Base-by-base conservation (phyloP, 2,888 invertebrate species). In the Himalopsyche anomala region DNA sequence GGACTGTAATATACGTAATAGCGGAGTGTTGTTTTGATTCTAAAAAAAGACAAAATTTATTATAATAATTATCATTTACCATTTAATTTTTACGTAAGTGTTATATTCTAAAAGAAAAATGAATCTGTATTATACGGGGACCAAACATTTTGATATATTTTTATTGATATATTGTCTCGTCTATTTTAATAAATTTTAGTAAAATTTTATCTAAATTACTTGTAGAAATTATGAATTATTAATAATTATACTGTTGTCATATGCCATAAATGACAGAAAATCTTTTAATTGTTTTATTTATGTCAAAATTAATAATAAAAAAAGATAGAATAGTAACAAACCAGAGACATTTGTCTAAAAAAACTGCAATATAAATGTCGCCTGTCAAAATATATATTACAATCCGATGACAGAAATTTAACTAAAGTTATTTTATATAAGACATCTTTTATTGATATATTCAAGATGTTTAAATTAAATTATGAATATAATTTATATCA, bases 101-200 rank as follows among this genome's bases (percentile, higher is more conserved):
- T 62, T 62, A 62, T 62, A 62, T 62, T 62, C 62, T 62, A 62
- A 62, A 62, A 62, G n/a, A 62, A 62, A 62, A 62, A 62, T 62
- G 62, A 62, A 62, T 62, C 62, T 62, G 62, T 62, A 62, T 62
- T 62, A 62, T 62, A 62, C 8, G 62, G 62, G 62, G 62, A 62
- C 62, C 62, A 62, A 62, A 62, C 62, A 62, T 62, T 19, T 19
- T 62, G 62, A 62, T 62, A 56, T 56, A 56, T 56, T 56, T 56
- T 56, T 56, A n/a, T n/a, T 56, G 56, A 45, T 45, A 51, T 51
- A 51, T 51, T 62, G 62, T 62, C 62, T 62, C 28, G 62, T 62
- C 62, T 62, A 56, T 62, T 62, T 62, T 62, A 62, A 62, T 62
- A 11, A 19, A 19, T 62, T 62, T 62, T 62, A n/a, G 17, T 62